phyloP scores from a whole-genome alignment of 2,888 invertebrate species.

The Clepsis dumicolana region DNA sequence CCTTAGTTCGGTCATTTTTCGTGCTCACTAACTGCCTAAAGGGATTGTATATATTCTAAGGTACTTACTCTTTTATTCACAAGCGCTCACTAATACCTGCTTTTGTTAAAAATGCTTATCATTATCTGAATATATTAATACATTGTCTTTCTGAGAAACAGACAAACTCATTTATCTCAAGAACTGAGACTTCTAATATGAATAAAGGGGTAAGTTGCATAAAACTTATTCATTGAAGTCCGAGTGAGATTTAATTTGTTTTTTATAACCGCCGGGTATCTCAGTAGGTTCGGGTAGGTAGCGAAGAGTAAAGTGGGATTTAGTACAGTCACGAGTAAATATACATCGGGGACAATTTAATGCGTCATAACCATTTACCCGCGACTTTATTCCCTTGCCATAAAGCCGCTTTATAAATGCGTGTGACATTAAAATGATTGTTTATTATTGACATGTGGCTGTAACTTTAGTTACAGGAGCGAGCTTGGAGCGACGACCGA shows the following conservation, averaged over 20 bases:
- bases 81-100: too few relatives aligned
- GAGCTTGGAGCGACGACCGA: not conserved
- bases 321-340: conserved; percentile 2
- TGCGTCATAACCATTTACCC: conserved; percentile 4
- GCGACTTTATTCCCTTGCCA: conserved; percentile 7
- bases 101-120: too few relatives aligned
- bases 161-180: too few relatives aligned
- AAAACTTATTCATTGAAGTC: not conserved
- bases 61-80: too few relatives aligned
- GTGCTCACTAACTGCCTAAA: too few relatives aligned
- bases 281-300: not conserved
- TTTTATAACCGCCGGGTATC: not conserved
- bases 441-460: conserved; percentile 1
- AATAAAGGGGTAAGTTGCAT: not conserved
- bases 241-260: not conserved
- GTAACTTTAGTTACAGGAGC: not conserved
- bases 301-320: not conserved
- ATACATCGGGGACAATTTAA: conserved; percentile 2
- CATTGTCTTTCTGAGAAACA: too few relatives aligned
- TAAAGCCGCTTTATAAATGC: conserved; percentile 1
- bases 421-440: not conserved
- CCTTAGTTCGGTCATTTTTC: too few relatives aligned
- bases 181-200: not conserved
- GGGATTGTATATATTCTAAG: too few relatives aligned
- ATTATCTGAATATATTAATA: too few relatives aligned